Percentiles rank a stretch among this genome's conserved stretches.
phyloP scores from a whole-genome alignment of 1,140 invertebrate species.

The Drosophila bipectinata region DNA sequence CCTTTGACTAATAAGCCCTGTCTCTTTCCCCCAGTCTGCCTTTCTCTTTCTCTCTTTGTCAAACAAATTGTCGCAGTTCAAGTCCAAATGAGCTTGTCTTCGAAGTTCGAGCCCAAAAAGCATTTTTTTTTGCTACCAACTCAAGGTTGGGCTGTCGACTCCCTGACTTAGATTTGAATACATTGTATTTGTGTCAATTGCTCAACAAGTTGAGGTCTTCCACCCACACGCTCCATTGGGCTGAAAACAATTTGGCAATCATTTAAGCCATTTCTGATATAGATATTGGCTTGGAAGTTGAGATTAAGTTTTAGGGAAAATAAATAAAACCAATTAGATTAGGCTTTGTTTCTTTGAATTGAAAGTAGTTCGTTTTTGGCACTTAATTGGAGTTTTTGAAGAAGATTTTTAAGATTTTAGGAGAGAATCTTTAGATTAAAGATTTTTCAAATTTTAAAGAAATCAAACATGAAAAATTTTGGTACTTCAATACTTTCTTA shows the following conservation, averaged over 20 bases:
- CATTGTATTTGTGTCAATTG: conserved; percentile 67
- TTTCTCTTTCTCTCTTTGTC: conserved; percentile 11
- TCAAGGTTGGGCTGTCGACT: conserved; percentile 54
- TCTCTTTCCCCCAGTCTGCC: neutral
- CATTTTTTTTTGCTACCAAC: conserved; percentile 16
- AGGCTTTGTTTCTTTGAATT: too few relatives aligned
- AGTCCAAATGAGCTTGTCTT: conserved; percentile 32
- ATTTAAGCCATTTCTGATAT: conserved; percentile 10
- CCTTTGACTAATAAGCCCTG: conserved; percentile 4
- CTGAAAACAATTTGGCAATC: conserved; percentile 38
- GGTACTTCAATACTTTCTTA: too few relatives aligned
- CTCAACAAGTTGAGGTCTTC: conserved; percentile 48
- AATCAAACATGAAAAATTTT: too few relatives aligned
- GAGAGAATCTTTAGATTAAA: too few relatives aligned
- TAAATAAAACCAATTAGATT: too few relatives aligned
- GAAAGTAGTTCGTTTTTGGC: neutral
- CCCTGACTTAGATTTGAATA: conserved; percentile 53
- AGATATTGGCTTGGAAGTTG: conserved; percentile 8
- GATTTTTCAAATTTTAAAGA: too few relatives aligned
- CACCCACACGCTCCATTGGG: conserved; percentile 33
- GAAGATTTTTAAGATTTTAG: too few relatives aligned
- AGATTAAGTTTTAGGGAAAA: neutral
- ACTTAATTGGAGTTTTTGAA: too few relatives aligned
- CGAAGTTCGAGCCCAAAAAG: neutral
- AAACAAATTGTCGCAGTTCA: conserved; percentile 29